phyloP scores from a whole-genome alignment of 2,113 vertebrate species.

The Poeciliopsis occidentalis region DNA sequence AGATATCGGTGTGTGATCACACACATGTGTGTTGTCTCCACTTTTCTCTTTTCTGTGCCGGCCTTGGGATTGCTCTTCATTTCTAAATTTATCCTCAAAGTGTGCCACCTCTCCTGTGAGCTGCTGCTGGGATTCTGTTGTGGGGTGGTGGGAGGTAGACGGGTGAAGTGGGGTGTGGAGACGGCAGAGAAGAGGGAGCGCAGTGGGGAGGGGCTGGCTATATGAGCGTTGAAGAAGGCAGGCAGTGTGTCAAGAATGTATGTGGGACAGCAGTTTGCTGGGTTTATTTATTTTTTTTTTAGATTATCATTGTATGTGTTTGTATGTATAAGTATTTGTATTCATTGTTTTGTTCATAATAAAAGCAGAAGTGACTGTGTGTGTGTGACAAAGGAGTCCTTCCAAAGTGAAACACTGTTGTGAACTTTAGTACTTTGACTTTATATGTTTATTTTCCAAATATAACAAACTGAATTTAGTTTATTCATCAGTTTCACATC shows the following conservation, averaged over 20 bases:
- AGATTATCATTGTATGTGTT: slow-evolving; percentile 43
- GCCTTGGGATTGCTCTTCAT: slow-evolving; percentile 82
- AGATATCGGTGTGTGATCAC: slow-evolving; percentile 28
- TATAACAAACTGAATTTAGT: no score
- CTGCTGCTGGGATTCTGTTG: slow-evolving; percentile 84
- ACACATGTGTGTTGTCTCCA: slow-evolving; percentile 51
- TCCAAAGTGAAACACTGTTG: no score
- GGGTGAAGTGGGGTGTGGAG: slow-evolving; percentile 34
- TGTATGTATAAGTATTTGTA: no score
- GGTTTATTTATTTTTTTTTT: slow-evolving; percentile 49
- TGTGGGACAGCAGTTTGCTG: slow-evolving; percentile 77
- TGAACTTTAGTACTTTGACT: no score
- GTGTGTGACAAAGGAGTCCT: no score
- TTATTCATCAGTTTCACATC: no score
- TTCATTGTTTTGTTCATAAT: no score
- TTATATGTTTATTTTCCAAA: no score
- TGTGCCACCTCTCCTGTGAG: slow-evolving; percentile 94
- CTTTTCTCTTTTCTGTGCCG: slow-evolving; percentile 55
- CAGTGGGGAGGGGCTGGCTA: slow-evolving; percentile 44
- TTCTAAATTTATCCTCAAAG: slow-evolving; percentile 89
- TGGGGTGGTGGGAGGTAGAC: slow-evolving; percentile 30
- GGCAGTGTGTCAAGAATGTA: slow-evolving; percentile 40
- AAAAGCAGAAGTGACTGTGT: no score
- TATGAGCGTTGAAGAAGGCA: slow-evolving; percentile 25
- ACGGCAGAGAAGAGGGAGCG: slow-evolving; percentile 39